Evolutionary conservation across 2,797 vertebrate genomes (phyloP), one percentile per base, ranked within the genome.

Genomic region (Etheostoma perlongum): DNA sequence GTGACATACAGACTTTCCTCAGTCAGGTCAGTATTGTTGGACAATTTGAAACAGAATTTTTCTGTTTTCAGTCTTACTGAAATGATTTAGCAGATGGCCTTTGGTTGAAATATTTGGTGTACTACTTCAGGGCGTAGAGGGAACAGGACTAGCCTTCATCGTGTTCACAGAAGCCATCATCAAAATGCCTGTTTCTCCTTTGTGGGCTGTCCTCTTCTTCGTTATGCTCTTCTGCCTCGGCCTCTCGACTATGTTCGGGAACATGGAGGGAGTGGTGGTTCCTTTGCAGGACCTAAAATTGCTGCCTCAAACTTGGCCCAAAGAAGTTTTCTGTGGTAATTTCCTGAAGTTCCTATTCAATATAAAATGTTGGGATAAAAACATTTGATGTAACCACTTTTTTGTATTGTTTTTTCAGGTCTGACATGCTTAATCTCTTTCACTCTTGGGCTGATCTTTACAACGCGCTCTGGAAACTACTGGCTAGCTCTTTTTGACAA

Each of bases 141-240:
- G 98, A 87, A 99, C 97, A 0, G 98, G 98, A 18, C 85, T 99
- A 75, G 98, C 98, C 67, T 99, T 99, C 90, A 99, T 99, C 51
- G 96, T 98, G 74, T 99, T 99, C 94, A 99, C 98, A 0, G 98
- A 99, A 85, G 98, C 98, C 11, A 12, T 99, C 90, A 97, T 96
- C 84, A 97, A 95, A 92, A 98, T 99, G 98, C 98, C 98, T 0
- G 0, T 96, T 71, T 95, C 97, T 3, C 97, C 97, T 2, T 49
- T 99, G 13, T 99, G 98, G 98, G 94, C 98, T 0, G 94, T 99
- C 9, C 96, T 99, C 13, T 99, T 99, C 94, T 99, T 99, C 82
- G 27, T 96, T 90, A 99, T 99, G 98, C 96, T 99, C 47, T 98
- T 99, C 93, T 99, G 98, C 78, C 93, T 99, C 25, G 98, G 98